Base-by-base conservation (phyloP, 2,888 invertebrate genomes). In the Acronicta leporina region DNA sequence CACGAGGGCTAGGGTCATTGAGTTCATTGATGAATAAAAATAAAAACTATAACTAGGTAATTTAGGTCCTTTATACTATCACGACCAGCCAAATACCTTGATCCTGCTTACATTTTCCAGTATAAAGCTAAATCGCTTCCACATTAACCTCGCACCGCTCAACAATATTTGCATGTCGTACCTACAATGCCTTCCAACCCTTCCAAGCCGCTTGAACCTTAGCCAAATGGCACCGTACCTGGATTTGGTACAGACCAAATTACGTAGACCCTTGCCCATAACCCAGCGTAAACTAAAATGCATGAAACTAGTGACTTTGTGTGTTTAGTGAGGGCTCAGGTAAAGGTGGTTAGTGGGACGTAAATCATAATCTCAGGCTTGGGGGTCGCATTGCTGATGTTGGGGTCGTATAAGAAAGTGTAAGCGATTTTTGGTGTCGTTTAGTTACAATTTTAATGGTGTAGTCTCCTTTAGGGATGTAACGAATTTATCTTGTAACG, bases 171-270 rank as follows among this genome's bases (percentile, higher is more conserved):
- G 68, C 72, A 78, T 79, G 66, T 69, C 57, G 63, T 70, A 71
- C 65, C 61, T 68, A 64, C 75, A 62, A 64, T 63, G 48, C 60
- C 59, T 50, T 42, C 59, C 50, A 72, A 80, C 80, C 79, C 77
- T 78, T 76, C 62, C 44, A 64, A 70, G 61, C 81, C 64, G 78
- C 78, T 81, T 82, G 82, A 86, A 83, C 83, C 86, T 84, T 81
- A 75, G 83, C 86, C 87, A 88, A 89, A 89, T 86, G 87, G 87
- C 87, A 79, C 82, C 72, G 77, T 83, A 83, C 87, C 87, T 83
- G 87, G 86, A 84, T 84, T 83, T 83, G 54, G 60, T 45, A 68
- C 58, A 45, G 38, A 72, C 83, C 83, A 83, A 50, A 71, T 70
- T 67, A 73, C 48, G 58, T 59, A 68, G 83, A 83, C 68, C 78